phyloP scores from a whole-genome alignment of 2,888 invertebrate genomes.

The Cataglyphis rosenhaueri region DNA sequence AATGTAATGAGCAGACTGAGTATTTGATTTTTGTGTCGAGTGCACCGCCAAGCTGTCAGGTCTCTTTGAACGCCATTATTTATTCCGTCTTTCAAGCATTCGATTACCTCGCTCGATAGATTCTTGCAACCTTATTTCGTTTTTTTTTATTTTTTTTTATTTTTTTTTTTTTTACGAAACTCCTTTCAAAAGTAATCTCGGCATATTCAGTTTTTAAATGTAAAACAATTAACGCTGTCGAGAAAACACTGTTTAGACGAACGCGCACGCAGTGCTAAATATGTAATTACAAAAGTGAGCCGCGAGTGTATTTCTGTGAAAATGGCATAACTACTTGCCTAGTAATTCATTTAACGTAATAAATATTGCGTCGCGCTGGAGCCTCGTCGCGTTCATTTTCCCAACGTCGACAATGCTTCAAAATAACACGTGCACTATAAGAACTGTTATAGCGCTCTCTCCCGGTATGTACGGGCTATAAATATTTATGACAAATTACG shows the following conservation, averaged over 20 bases:
- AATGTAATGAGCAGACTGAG: conserved; percentile 46
- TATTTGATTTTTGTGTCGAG: conserved; percentile 52
- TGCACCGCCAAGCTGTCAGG: conserved; percentile 46
- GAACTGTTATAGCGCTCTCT: conserved; percentile 42
- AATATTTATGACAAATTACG: conserved; percentile 42
- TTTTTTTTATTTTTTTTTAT: background rate
- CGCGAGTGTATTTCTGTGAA: conserved; percentile 27
- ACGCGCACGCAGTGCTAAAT: conserved; percentile 13
- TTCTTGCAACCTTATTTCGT: background rate
- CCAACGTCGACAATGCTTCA: conserved; percentile 25
- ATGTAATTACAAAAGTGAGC: conserved; percentile 32
- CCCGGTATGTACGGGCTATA: conserved; percentile 1
- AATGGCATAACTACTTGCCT: conserved; percentile 35
- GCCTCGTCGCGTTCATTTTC: conserved; percentile 21
- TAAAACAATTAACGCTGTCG: conserved; percentile 13
- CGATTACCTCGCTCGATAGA: conserved; percentile 41
- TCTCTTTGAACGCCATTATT: conserved; percentile 51
- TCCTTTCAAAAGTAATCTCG: background rate
- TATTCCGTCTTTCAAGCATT: conserved; percentile 33
- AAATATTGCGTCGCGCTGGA: conserved; percentile 34
- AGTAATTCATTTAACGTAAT: conserved; percentile 48
- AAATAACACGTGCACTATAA: conserved; percentile 36
- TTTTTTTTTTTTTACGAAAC: background rate
- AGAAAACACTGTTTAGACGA: conserved; percentile 9
- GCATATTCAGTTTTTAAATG: background rate